Evolutionary conservation across 2,113 vertebrate genomes (phyloP).

Genomic region (Nymphicus hollandicus): DNA sequence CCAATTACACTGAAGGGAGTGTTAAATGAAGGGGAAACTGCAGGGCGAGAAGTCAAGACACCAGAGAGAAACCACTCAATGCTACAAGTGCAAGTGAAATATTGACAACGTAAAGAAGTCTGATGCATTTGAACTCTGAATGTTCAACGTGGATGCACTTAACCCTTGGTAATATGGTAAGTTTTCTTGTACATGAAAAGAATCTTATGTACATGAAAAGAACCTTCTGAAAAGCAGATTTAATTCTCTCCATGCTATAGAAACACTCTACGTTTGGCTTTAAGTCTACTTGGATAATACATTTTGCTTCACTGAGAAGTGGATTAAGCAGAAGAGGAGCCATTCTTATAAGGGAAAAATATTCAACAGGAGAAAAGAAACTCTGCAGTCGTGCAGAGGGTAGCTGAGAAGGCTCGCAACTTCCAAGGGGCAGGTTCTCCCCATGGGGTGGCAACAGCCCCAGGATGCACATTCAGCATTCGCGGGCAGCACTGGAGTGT

Average conservation of each 20-base stretch:
- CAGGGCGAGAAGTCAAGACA: background rate
- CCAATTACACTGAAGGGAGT: background rate
- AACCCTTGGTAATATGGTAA: background rate
- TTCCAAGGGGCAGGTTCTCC: background rate
- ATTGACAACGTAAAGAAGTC: slow-evolving; percentile 22
- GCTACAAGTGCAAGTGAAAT: background rate
- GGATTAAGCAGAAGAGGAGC: background rate
- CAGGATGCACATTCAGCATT: background rate
- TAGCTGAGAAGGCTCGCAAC: background rate
- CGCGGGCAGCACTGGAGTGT: fast-evolving
- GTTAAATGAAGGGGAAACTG: slow-evolving; percentile 25
- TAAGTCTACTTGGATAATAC: background rate
- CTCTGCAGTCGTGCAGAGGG: background rate
- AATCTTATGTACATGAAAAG: background rate
- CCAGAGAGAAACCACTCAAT: slow-evolving; percentile 3
- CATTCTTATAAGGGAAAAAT: background rate
- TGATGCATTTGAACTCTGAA: background rate
- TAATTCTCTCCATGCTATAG: background rate
- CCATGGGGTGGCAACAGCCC: background rate
- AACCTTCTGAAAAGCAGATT: background rate
- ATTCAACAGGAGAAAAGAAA: background rate
- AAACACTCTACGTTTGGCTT: background rate
- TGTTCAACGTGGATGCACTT: background rate
- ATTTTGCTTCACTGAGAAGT: background rate
- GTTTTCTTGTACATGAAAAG: background rate